phyloP scores from a whole-genome alignment of 2,113 vertebrate species.

The Ceyx margarethae region DNA sequence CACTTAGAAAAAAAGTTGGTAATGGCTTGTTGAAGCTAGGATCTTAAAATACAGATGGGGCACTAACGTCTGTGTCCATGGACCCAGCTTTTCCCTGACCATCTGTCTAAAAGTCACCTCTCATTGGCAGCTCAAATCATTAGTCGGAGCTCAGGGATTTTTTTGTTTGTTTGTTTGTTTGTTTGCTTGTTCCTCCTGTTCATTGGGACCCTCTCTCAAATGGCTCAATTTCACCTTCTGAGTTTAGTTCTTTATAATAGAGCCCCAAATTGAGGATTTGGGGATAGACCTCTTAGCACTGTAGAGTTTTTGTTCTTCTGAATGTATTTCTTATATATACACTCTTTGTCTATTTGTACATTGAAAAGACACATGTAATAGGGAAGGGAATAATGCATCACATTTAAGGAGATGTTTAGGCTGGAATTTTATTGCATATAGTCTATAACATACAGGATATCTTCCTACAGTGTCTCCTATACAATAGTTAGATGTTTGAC shows the following conservation, averaged over 20 bases:
- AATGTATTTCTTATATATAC: slow-evolving; percentile 30
- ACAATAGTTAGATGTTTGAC: slow-evolving; percentile 12
- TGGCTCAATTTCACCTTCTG: slow-evolving; percentile 30
- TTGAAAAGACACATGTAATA: slow-evolving; percentile 41
- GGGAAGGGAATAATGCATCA: slow-evolving; percentile 31
- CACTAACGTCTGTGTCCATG: slow-evolving; percentile 52
- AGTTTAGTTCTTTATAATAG: slow-evolving; percentile 19
- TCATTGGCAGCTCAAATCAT: slow-evolving; percentile 66
- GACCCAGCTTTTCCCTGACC: slow-evolving; percentile 69
- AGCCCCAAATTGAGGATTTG: slow-evolving; percentile 43
- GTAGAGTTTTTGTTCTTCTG: slow-evolving; percentile 52
- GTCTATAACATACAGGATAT: neutral
- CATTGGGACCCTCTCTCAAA: slow-evolving; percentile 45
- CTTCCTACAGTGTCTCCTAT: slow-evolving; percentile 10
- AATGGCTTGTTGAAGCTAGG: slow-evolving; percentile 68
- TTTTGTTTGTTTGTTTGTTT: slow-evolving; percentile 60
- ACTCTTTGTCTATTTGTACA: slow-evolving; percentile 57
- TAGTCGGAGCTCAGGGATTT: slow-evolving; percentile 48
- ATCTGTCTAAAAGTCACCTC: slow-evolving; percentile 70
- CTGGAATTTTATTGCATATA: slow-evolving; percentile 7
- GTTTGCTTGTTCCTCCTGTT: slow-evolving; percentile 64
- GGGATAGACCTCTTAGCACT: slow-evolving; percentile 1
- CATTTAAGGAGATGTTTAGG: slow-evolving; percentile 29
- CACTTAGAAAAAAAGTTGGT: slow-evolving; percentile 77
- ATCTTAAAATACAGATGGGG: slow-evolving; percentile 74